These are phyloP conservation scores for Madoqua kirkii DNA, from an alignment of 2,113 vertebrate species.

Conservation along the genomic window DNA sequence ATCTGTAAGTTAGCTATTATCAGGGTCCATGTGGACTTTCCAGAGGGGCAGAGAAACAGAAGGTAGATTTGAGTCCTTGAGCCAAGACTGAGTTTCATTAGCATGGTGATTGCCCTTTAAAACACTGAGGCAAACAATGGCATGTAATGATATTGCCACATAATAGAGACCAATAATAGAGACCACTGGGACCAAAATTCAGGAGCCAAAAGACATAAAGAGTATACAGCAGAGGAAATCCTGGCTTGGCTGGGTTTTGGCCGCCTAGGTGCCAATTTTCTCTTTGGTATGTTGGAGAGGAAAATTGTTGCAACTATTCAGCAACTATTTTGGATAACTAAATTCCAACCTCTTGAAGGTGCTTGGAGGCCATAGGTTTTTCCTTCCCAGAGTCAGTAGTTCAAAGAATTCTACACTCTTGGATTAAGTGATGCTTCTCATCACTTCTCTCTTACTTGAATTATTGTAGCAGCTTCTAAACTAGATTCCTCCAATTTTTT, in stretches of 20 bases:
- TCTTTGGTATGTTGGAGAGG: background rate
- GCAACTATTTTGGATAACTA: background rate
- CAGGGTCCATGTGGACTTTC: background rate
- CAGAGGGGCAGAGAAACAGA: background rate
- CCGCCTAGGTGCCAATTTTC: background rate
- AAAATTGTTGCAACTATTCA: background rate
- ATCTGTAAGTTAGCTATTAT: background rate
- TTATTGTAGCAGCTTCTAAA: background rate
- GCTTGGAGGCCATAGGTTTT: background rate
- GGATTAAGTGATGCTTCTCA: background rate
- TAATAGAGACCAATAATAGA: slow-evolving; percentile 40
- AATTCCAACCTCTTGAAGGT: background rate
- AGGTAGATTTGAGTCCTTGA: slow-evolving; percentile 9
- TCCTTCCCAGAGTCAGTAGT: background rate
- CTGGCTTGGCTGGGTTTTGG: background rate
- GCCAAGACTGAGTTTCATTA: slow-evolving; percentile 43
- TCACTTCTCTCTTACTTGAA: background rate
- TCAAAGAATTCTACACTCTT: background rate
- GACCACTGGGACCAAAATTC: background rate
- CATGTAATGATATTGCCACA: background rate
- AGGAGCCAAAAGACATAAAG: slow-evolving; percentile 42
- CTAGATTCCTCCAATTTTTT: background rate
- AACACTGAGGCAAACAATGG: background rate
- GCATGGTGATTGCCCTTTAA: slow-evolving; percentile 9
- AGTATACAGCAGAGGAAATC: background rate